Evolutionary conservation across 2,797 vertebrate species (phyloP).

Genomic region (Nyctalus aviator): DNA sequence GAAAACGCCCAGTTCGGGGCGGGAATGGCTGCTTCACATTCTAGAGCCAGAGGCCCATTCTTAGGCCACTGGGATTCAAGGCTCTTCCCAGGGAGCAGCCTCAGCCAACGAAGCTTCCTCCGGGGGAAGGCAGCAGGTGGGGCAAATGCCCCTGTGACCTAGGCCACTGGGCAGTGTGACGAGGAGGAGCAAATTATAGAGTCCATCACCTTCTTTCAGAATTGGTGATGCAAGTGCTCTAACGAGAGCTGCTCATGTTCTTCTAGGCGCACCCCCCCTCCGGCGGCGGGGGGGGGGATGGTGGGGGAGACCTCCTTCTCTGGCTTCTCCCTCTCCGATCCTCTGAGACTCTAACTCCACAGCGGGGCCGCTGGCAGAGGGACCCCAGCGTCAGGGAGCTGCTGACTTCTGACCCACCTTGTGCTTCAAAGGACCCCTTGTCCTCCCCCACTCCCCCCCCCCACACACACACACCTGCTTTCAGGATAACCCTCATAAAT

Average conservation of each 20-base stretch:
- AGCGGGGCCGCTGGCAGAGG: not conserved
- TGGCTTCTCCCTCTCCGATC: not conserved
- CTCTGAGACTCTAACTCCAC: not conserved
- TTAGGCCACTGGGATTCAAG: not conserved
- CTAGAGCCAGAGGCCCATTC: not conserved
- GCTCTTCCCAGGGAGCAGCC: not conserved
- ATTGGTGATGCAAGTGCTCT: not conserved
- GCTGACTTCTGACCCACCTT: not conserved
- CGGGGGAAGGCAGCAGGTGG: not conserved
- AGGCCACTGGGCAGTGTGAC: not conserved
- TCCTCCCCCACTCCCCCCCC: too few relatives aligned
- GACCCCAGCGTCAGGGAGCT: not conserved
- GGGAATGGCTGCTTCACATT: not conserved
- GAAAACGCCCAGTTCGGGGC: not conserved
- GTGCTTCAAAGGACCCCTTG: not conserved
- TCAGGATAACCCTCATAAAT: not conserved
- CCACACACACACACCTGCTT: not conserved
- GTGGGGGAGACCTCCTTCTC: not conserved
- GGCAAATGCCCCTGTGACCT: not conserved
- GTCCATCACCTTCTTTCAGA: not conserved
- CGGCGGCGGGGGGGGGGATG: too few relatives aligned
- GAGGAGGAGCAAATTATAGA: not conserved
- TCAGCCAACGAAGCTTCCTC: not conserved
- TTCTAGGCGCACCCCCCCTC: not conserved
- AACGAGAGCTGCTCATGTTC: not conserved